Evolutionary conservation across 2,797 vertebrate genomes (phyloP).

Genomic region (Enteromius treurensis): DNA sequence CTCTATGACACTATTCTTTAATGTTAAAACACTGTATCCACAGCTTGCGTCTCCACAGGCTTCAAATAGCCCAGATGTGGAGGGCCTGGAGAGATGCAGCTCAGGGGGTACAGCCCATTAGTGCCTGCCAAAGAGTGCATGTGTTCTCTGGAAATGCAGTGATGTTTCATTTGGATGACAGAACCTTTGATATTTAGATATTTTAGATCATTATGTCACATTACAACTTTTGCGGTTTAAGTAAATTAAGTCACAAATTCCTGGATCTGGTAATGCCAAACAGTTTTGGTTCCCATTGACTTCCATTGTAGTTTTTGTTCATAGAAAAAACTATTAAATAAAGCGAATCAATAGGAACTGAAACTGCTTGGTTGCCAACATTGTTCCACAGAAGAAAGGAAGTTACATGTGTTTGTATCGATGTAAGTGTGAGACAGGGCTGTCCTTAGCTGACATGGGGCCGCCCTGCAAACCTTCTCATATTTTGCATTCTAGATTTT

Average conservation of each 20-base stretch:
- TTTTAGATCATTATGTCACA: constrained; percentile 4
- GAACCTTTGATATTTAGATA: constrained; percentile 1
- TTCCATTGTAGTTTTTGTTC: background rate
- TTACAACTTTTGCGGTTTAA: background rate
- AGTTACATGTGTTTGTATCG: background rate
- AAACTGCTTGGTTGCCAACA: constrained; percentile 2
- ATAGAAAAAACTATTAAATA: background rate
- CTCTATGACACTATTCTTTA: constrained; percentile 77
- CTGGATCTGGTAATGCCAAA: background rate
- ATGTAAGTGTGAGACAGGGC: background rate
- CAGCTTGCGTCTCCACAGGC: constrained; percentile 79
- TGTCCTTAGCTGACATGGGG: background rate
- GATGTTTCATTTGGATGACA: constrained; percentile 36
- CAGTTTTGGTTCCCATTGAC: background rate
- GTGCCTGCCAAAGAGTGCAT: constrained; percentile 51
- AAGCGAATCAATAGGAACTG: background rate
- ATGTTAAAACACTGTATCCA: constrained; percentile 78
- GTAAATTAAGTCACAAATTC: background rate
- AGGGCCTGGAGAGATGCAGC: constrained; percentile 66
- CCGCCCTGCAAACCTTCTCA: background rate
- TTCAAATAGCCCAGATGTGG: constrained; percentile 79
- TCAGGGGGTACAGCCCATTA: constrained; percentile 61
- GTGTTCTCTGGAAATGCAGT: constrained; percentile 24
- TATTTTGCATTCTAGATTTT: background rate
- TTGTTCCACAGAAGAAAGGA: background rate